These are phyloP conservation scores for Styela plicata DNA, from an alignment of 23 tunicate species.

Conservation along the genomic window DNA sequence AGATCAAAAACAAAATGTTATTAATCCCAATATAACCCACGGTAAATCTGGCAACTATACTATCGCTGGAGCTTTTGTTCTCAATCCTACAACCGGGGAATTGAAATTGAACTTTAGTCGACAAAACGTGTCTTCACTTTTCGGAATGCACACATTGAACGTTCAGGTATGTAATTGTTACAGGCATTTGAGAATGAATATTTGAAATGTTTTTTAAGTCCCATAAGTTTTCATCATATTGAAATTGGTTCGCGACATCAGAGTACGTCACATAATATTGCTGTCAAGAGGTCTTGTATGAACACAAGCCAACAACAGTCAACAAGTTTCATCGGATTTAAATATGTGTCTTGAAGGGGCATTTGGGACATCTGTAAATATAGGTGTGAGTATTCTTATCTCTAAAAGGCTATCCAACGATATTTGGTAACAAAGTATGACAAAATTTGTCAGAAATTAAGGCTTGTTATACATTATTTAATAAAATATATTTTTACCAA, in stretches of 20 bases:
- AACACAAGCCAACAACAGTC: background rate
- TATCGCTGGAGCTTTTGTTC: conserved; percentile 19
- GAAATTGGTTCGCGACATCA: conserved; percentile 5
- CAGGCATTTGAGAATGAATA: conserved; percentile 30
- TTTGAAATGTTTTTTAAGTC: conserved; percentile 22
- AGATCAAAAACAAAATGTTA: conserved; percentile 5
- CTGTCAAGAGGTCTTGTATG: conserved; percentile 5
- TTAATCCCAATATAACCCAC: background rate
- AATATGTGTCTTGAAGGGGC: too few relatives aligned
- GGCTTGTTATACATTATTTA: too few relatives aligned
- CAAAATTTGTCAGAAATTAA: too few relatives aligned
- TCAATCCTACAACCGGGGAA: conserved; percentile 38
- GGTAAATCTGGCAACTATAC: background rate
- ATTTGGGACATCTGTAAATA: too few relatives aligned
- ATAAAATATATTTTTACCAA: too few relatives aligned
- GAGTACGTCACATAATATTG: conserved; percentile 24
- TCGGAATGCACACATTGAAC: conserved; percentile 29
- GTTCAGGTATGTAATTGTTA: conserved; percentile 34
- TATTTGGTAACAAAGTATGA: too few relatives aligned
- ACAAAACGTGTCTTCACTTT: background rate
- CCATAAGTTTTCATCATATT: too few relatives aligned
- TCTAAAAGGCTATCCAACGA: too few relatives aligned
- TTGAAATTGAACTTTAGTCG: conserved; percentile 34
- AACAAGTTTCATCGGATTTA: too few relatives aligned
- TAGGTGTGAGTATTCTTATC: too few relatives aligned